Conservation (phyloP, 1,140 invertebrate species). For the Macrobrachium nipponense region DNA sequence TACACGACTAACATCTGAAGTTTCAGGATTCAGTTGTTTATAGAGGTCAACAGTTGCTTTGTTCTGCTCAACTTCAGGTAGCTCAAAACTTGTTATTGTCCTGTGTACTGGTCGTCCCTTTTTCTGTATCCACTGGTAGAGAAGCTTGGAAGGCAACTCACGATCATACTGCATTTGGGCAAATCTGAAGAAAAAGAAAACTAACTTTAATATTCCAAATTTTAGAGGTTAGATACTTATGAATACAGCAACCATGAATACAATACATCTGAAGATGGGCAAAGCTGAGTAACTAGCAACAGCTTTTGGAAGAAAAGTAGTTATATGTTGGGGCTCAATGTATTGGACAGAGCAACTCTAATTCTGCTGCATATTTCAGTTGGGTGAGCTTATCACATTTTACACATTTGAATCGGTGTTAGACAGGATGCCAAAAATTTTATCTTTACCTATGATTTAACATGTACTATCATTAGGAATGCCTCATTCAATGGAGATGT, state of each 20-base stretch:
- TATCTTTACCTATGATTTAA: too few species aligned
- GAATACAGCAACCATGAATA: background rate
- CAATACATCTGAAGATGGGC: too few species aligned
- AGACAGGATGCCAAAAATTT: too few species aligned
- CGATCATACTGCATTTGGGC: slow-evolving; percentile 24
- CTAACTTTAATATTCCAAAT: background rate
- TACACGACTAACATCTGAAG: slow-evolving; percentile 19
- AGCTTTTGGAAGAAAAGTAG: too few species aligned
- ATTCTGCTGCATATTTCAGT: too few species aligned
- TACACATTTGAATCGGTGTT: too few species aligned
- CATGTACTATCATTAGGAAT: too few species aligned
- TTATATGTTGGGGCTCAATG: too few species aligned
- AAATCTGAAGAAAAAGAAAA: slow-evolving; percentile 9
- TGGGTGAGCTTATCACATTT: too few species aligned
- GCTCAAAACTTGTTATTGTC: slow-evolving; percentile 4
- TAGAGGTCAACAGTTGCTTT: background rate
- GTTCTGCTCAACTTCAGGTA: slow-evolving; percentile 3
- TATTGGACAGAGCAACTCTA: too few species aligned
- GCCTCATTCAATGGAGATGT: too few species aligned
- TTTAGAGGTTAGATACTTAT: background rate
- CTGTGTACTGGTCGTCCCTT: slow-evolving; percentile 22
- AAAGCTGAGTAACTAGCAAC: too few species aligned
- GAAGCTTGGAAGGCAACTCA: slow-evolving; percentile 24
- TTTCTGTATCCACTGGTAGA: slow-evolving; percentile 41
- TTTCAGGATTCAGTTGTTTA: background rate